Conservation (phyloP, 2,113 vertebrate species). For the Megaptera novaeangliae region DNA sequence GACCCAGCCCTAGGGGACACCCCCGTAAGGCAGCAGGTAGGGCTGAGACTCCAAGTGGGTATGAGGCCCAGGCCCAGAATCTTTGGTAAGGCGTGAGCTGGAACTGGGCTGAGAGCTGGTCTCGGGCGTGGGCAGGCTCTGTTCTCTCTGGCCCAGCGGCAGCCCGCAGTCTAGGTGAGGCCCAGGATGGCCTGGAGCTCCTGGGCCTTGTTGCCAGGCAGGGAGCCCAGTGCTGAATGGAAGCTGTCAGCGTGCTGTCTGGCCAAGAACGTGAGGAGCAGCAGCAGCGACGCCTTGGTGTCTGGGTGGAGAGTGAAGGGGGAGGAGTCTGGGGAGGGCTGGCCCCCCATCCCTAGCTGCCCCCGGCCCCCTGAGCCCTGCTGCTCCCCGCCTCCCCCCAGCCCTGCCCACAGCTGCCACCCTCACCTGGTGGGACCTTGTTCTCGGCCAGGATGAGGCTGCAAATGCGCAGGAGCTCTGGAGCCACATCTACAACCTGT, state of each 20-base stretch:
- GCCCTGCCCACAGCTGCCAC: not conserved
- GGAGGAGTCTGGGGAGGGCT: not conserved
- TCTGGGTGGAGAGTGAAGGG: slow-evolving; percentile 76
- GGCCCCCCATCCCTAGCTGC: not conserved
- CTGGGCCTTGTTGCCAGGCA: slow-evolving; percentile 82
- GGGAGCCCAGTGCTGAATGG: slow-evolving; percentile 80
- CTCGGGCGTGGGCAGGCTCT: not conserved
- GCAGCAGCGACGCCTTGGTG: slow-evolving; percentile 74
- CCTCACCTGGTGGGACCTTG: slow-evolving; percentile 72
- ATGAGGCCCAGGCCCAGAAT: not conserved
- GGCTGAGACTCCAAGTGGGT: not conserved
- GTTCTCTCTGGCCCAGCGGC: not conserved
- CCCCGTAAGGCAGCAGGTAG: not conserved
- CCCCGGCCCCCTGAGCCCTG: not conserved
- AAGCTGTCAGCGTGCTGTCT: slow-evolving; percentile 81
- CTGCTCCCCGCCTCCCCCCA: not conserved
- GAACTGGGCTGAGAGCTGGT: not conserved
- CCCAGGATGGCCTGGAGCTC: slow-evolving; percentile 71
- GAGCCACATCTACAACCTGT: slow-evolving; percentile 71
- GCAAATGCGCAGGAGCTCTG: slow-evolving; percentile 67
- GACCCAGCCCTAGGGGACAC: not conserved
- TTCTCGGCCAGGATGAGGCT: slow-evolving; percentile 58
- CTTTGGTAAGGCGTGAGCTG: slow-evolving; percentile 54
- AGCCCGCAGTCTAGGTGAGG: slow-evolving; percentile 29
- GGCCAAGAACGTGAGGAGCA: slow-evolving; percentile 81